Evolutionary conservation across 2,797 vertebrate genomes (phyloP), one percentile per base, ranked within the genome.

Genomic region (Loris lydekkerianus): DNA sequence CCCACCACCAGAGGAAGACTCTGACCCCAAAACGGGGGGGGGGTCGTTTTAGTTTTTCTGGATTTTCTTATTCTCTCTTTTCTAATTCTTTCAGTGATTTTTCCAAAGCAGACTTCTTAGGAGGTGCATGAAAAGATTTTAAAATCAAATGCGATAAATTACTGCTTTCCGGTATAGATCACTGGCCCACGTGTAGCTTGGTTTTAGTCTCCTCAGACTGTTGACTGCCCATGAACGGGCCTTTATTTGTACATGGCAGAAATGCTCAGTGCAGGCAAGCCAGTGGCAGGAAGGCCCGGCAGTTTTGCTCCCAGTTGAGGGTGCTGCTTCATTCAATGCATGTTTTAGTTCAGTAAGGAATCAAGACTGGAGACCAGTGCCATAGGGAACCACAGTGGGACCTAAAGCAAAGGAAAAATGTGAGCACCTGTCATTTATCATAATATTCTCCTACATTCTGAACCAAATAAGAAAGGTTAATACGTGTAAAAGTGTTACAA

Each of bases 91-190:
- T 78, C 58, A 25, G 29, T 92, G 88, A 60, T 75, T 82, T 72
- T 90, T 67, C 81, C 63, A 73, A 81, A 94, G 43, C 65, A 27
- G 76, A 65, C 20, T 61, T 91, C 96, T 85, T 77, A 20, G 18
- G 72, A 61, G 15, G 92, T 37, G 7, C 69, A 46, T 40, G 23
- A 80, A 90, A 85, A 53, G 31, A 49, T 78, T 76, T 90, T n/a
- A 95, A 67, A 94, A 84, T 87, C 78, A 43, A 87, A 73, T 40
- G 75, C 53, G 53, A 70, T 53, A 89, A 69, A 53, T 63, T n/a
- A 67, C 25, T 72, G 49, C 49, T 56, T 84, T 53, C 73, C 11
- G 18, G n/a, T n/a, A 53, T 60, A 72, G 29, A 72, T 13, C 53
- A 23, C 49, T 23, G 63, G 49, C 40, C 46, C 67, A 13, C 7